These are phyloP conservation scores for Pollenia griseotomentosa DNA, from an alignment of 2,888 invertebrate species.

Conservation along the genomic window DNA sequence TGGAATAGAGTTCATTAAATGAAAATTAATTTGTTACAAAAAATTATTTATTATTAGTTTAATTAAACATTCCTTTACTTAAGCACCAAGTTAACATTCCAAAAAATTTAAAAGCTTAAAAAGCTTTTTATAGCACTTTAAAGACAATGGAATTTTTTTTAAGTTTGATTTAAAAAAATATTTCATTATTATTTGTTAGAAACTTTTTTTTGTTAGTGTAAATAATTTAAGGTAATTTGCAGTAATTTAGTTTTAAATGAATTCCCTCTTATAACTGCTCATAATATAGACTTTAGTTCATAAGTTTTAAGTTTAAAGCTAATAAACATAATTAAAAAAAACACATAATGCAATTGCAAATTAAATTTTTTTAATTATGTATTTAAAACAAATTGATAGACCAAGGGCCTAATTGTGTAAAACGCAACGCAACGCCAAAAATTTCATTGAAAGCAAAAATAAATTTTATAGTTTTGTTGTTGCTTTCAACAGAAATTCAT, in stretches of 20 bases:
- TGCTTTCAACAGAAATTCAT: too few species aligned
- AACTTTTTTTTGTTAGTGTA: conserved; percentile 4
- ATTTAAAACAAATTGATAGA: too few species aligned
- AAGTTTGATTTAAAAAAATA: background rate
- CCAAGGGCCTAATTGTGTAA: too few species aligned
- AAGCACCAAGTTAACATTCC: conserved; percentile 56
- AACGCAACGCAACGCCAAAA: too few species aligned
- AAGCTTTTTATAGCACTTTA: conserved; percentile 31
- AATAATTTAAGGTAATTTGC: background rate
- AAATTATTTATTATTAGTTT: conserved; percentile 22
- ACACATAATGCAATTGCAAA: conserved; percentile 2
- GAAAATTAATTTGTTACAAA: conserved; percentile 59
- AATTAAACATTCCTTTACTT: conserved; percentile 56
- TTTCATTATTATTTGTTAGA: background rate
- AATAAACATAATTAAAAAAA: conserved; percentile 19
- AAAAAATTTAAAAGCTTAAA: conserved; percentile 36
- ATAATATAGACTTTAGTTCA: background rate
- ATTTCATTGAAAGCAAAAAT: too few species aligned
- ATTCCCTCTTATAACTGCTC: conserved; percentile 16
- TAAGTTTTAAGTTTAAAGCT: conserved; percentile 35
- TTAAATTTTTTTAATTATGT: background rate
- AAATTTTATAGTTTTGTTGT: too few species aligned
- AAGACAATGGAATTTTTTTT: conserved; percentile 33
- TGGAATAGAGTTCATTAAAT: conserved; percentile 57
- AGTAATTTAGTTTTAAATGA: conserved; percentile 13